Conservation (phyloP, 2,888 invertebrate genomes). For the Thecophora atra region DNA sequence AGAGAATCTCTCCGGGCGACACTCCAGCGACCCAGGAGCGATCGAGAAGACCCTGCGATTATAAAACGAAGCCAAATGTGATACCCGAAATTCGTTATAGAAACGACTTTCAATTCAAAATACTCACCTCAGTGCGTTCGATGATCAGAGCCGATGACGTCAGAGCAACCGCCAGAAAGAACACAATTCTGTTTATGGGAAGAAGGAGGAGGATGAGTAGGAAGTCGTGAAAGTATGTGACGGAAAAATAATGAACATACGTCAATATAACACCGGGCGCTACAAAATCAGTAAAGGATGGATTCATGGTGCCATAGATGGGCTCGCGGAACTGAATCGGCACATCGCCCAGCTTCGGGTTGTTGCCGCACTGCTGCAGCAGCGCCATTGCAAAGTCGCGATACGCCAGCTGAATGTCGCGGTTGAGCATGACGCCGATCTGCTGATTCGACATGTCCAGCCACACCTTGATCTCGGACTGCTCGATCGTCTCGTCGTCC, state of each 20-base stretch:
- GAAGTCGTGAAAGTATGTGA: background rate
- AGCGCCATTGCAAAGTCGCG: conserved; percentile 83
- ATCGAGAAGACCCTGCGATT: conserved; percentile 78
- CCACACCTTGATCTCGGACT: conserved; percentile 89
- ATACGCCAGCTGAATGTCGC: conserved; percentile 86
- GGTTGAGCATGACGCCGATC: conserved; percentile 87
- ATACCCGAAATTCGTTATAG: background rate
- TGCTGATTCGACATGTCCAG: conserved; percentile 96
- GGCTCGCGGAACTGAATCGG: conserved; percentile 90
- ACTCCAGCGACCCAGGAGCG: conserved; percentile 95
- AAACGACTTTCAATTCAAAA: background rate
- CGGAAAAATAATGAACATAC: conserved; percentile 69
- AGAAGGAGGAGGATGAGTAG: background rate
- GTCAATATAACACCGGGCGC: conserved; percentile 94
- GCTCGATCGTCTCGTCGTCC: conserved; percentile 86
- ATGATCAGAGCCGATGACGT: conserved; percentile 92
- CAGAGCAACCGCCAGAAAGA: conserved; percentile 93
- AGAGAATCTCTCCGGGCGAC: conserved; percentile 88
- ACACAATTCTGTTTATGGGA: conserved; percentile 78
- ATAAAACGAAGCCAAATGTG: conserved; percentile 13
- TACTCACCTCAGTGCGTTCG: conserved; percentile 79
- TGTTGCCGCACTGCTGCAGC: conserved; percentile 77
- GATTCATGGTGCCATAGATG: conserved; percentile 87
- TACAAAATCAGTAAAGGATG: conserved; percentile 95
- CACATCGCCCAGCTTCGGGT: conserved; percentile 86